Base-by-base conservation (phyloP, 2,888 invertebrate genomes). In the Tenthredo mesomela region DNA sequence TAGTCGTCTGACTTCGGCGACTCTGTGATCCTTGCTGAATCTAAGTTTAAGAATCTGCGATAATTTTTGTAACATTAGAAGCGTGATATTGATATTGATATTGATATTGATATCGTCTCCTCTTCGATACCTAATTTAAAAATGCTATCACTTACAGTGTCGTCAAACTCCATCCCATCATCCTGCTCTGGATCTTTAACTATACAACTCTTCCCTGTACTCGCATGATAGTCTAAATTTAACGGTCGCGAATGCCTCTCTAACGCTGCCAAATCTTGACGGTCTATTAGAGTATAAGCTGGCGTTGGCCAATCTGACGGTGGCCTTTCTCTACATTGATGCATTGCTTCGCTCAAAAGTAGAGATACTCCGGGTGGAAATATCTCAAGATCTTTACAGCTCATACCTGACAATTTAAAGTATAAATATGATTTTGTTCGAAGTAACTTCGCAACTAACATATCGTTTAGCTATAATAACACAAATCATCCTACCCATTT, bases 1-100 rank as follows among this genome's bases (percentile, higher is more conserved):
- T 86, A 98, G 94, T 84, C 96, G 95, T 84, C 97, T 95, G 1
- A 98, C 97, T 94, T 99, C 98, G 12, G 96, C 94, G 87, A 98
- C 96, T 84, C 99, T 89, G 73, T 93, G 93, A 87, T 93, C 93
- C 61, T 90, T 90, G 80, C 91, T 92, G 82, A 93, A 93, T 54
- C 93, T 87, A 54, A 93, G 84, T 80, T 91, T 91, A 6, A 93
- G 85, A 82, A 92, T 89, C 88, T 91, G 50, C 0, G 85, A 85
- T 12, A 18, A 84, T 58, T 82, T 10, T 82, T 10, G 4, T 37
- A 47, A 78, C 0, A 9, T 71, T 73, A 80, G 75, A 83, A 67
- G 75, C 75, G 58, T 58, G 6, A 54, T 71, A 47, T 50, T 75
- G 6, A 54, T 73, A 50, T 50, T 71, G n/a, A 54, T 71, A 47